These are phyloP conservation scores for Empis livida DNA, from an alignment of 2,888 invertebrate genomes.

Conservation along the genomic window DNA sequence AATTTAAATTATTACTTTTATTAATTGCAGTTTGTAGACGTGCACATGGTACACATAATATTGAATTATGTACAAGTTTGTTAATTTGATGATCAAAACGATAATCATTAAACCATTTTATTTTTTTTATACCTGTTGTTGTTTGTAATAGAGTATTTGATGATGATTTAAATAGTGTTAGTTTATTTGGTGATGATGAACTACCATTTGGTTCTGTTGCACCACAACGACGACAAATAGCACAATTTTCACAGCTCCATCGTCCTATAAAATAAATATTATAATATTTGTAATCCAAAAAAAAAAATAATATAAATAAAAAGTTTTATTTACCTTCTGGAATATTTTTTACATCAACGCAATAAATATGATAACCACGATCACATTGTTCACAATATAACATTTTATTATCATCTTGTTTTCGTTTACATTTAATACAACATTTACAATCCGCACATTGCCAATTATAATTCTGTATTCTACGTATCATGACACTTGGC, in stretches of 20 bases:
- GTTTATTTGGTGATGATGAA: slow-evolving; percentile 16
- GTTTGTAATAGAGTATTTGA: no score
- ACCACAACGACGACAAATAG: slow-evolving; percentile 52
- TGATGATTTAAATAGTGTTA: slow-evolving; percentile 13
- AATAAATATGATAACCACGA: slow-evolving; percentile 86
- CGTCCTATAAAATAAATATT: slow-evolving; percentile 38
- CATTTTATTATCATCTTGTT: slow-evolving; percentile 80
- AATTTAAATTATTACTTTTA: no score
- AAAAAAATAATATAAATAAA: not conserved
- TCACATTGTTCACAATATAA: slow-evolving; percentile 91
- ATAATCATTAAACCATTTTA: slow-evolving; percentile 32
- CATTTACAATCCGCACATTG: slow-evolving; percentile 89
- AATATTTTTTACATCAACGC: slow-evolving; percentile 66
- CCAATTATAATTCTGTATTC: slow-evolving; percentile 80
- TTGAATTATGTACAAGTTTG: slow-evolving; percentile 33
- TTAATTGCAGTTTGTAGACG: slow-evolving; percentile 18
- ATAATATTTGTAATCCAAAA: not conserved
- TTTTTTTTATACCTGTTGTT: slow-evolving; percentile 16
- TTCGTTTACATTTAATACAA: slow-evolving; percentile 71
- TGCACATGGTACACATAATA: slow-evolving; percentile 45
- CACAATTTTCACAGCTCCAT: slow-evolving; percentile 80
- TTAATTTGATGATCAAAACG: slow-evolving; percentile 32
- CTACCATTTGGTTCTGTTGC: slow-evolving; percentile 40
- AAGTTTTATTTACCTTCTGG: slow-evolving; percentile 52
- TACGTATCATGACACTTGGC: slow-evolving; percentile 65